These are phyloP conservation scores for Lepus timidus DNA, from an alignment of 2,113 vertebrate genomes.

Conservation along the genomic window DNA sequence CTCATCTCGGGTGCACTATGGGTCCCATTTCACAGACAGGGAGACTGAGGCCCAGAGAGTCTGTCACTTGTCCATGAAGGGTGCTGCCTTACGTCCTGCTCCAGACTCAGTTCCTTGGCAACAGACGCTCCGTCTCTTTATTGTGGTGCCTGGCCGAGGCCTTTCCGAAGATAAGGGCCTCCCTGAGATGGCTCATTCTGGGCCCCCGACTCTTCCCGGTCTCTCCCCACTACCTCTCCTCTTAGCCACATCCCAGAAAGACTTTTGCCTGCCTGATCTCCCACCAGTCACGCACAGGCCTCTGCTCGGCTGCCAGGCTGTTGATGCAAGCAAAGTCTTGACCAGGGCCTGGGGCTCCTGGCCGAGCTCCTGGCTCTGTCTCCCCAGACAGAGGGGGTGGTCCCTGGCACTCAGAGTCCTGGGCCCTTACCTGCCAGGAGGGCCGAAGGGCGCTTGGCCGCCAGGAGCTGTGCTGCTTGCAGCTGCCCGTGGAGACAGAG, in stretches of 20 bases:
- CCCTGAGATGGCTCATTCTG: not conserved
- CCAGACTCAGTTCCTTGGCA: not conserved
- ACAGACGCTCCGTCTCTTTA: not conserved
- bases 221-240: not conserved
- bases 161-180: not conserved
- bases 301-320: constrained; percentile 45
- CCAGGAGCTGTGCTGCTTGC: not conserved
- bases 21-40: not conserved
- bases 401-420: constrained; percentile 60
- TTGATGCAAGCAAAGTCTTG: constrained; percentile 73
- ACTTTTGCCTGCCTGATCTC: not conserved
- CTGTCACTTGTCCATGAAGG: not conserved
- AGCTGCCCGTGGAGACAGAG: constrained; percentile 62
- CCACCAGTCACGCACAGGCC: constrained; percentile 31
- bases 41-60: constrained; percentile 7
- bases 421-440: constrained; percentile 66
- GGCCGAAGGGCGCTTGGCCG: not conserved
- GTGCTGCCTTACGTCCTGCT: not conserved
- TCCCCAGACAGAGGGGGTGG: constrained; percentile 77
- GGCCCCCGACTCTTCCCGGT: not conserved
- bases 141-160: not conserved
- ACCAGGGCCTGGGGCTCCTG: constrained; percentile 70
- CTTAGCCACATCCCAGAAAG: not conserved
- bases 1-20: not conserved
- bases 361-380: constrained; percentile 57